Conservation (phyloP, 30 jellyfish, hydroid and myxozoan genomes). For the Aurelia aurita region DNA sequence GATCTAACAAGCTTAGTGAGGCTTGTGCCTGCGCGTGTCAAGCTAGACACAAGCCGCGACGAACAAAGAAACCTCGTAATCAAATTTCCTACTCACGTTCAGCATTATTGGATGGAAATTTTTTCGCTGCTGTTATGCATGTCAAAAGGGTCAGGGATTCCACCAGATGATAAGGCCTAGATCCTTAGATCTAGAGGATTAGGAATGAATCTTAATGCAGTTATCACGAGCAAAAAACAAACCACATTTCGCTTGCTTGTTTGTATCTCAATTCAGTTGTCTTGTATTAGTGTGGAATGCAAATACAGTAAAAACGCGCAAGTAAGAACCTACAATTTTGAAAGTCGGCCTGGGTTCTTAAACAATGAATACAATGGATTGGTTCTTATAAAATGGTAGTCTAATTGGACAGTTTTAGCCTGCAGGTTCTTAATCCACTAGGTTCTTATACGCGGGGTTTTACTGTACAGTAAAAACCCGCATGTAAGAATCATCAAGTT, state of each 20-base stretch:
- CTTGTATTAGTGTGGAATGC: no score
- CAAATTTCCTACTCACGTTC: slow-evolving; percentile 38
- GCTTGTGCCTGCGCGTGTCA: slow-evolving; percentile 49
- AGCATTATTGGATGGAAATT: slow-evolving; percentile 48
- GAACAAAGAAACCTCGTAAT: slow-evolving; percentile 15
- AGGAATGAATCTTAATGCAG: slow-evolving; percentile 4
- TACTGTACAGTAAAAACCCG: no score
- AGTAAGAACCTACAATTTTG: no score
- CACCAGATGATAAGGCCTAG: background rate
- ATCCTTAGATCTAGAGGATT: no score
- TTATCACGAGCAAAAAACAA: background rate
- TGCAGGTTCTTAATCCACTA: no score
- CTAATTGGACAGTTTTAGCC: no score
- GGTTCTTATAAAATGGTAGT: no score
- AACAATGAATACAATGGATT: no score
- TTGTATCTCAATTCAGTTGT: background rate
- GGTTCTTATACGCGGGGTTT: no score
- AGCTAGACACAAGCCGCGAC: slow-evolving; percentile 17
- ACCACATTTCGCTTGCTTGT: slow-evolving; percentile 3
- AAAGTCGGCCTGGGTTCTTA: no score
- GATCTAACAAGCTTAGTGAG: slow-evolving; percentile 14
- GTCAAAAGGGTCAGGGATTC: background rate
- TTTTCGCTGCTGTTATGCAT: slow-evolving; percentile 1
- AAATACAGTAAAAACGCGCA: no score
- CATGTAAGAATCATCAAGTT: no score